These are phyloP conservation scores for Danio kyathit DNA, from an alignment of 2,797 vertebrate genomes.

Conservation along the genomic window DNA sequence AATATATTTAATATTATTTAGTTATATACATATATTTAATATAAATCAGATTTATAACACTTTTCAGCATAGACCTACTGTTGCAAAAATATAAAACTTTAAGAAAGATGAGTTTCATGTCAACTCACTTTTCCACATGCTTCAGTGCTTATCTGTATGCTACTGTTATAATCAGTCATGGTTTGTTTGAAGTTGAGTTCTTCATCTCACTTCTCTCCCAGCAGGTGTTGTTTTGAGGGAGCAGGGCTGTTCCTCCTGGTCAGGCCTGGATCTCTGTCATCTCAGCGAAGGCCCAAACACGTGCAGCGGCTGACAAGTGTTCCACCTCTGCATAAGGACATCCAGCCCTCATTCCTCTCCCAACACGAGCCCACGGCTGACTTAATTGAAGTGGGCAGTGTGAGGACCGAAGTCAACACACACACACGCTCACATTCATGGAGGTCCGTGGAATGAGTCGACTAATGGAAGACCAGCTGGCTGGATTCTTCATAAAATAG, in stretches of 20 bases:
- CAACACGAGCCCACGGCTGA: slow-evolving; percentile 66
- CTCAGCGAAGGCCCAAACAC: slow-evolving; percentile 43
- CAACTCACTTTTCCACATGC: no score
- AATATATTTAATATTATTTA: no score
- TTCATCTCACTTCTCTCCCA: slow-evolving; percentile 20
- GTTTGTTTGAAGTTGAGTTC: no score
- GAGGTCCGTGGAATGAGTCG: slow-evolving; percentile 65
- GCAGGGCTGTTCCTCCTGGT: slow-evolving; percentile 26
- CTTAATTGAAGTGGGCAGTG: slow-evolving; percentile 76
- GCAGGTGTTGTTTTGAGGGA: slow-evolving; percentile 37
- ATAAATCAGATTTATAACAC: no score
- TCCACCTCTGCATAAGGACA: slow-evolving; percentile 49
- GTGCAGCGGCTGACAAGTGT: slow-evolving; percentile 36
- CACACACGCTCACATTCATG: slow-evolving; percentile 39
- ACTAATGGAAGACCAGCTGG: slow-evolving; percentile 79
- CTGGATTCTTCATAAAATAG: slow-evolving; percentile 74
- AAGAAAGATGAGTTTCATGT: no score
- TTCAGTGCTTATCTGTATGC: not conserved
- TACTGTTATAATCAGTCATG: not conserved
- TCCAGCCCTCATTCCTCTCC: slow-evolving; percentile 49
- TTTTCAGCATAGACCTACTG: no score
- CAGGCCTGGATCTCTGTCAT: slow-evolving; percentile 35
- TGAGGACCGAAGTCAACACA: slow-evolving; percentile 66
- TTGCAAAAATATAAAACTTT: no score
- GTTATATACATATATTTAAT: no score